A percentile compares a stretch with the other conserved stretches of the same genome.
Evolutionary conservation across 2,797 vertebrate genomes (phyloP).

Genomic region (Dicrostonyx torquatus): DNA sequence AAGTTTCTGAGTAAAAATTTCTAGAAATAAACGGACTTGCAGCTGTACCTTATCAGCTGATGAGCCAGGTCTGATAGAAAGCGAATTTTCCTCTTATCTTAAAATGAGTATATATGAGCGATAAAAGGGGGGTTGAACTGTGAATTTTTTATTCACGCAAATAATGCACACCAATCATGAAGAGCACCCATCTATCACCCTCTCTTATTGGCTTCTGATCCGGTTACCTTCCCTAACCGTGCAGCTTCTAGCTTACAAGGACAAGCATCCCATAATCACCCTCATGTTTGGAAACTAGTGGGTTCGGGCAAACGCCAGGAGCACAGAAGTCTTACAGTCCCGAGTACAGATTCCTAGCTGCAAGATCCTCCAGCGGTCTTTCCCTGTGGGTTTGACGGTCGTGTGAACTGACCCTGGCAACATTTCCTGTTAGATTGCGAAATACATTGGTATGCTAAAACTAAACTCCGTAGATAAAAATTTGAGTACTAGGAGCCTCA

Average conservation of each 20-base stretch:
- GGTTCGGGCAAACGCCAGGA: background rate
- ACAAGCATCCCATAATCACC: background rate
- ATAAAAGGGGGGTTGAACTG: background rate
- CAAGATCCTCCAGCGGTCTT: background rate
- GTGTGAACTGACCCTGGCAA: background rate
- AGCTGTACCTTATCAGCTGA: background rate
- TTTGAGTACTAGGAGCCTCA: background rate
- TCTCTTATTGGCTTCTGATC: too few species aligned
- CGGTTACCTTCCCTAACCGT: background rate
- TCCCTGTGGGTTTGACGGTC: background rate
- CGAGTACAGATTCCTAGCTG: background rate
- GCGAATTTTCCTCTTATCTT: background rate
- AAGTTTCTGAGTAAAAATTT: background rate
- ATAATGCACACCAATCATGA: background rate
- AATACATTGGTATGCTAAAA: constrained; percentile 37
- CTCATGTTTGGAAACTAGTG: background rate
- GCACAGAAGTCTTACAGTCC: background rate
- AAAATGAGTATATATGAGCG: background rate
- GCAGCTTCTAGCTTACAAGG: background rate
- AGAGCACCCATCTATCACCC: too few species aligned
- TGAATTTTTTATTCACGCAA: background rate
- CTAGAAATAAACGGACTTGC: background rate
- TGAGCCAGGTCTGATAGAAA: background rate
- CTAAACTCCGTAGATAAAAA: background rate
- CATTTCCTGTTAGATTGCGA: background rate